phyloP scores from a whole-genome alignment of 2,113 vertebrate genomes.

The Pholis gunnellus region DNA sequence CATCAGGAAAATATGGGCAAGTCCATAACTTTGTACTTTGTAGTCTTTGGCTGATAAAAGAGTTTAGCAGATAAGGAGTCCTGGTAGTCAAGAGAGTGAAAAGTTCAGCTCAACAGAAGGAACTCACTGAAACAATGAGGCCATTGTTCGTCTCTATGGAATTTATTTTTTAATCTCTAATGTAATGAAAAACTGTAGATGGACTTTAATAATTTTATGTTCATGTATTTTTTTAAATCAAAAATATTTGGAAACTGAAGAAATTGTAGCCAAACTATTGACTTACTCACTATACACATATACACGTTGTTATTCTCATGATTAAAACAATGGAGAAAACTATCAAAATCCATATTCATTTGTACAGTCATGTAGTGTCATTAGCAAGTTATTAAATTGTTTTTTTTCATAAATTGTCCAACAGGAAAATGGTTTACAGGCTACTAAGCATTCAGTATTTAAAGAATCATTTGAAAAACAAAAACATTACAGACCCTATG shows the following conservation, averaged over 20 bases:
- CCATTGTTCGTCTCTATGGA: slow-evolving; percentile 12
- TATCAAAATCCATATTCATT: not conserved
- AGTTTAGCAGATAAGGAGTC: slow-evolving; percentile 13
- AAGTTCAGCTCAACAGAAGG: not conserved
- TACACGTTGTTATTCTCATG: not conserved
- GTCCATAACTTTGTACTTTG: not conserved
- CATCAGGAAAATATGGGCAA: not conserved
- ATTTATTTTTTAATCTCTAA: no score
- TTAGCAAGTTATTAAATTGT: not conserved
- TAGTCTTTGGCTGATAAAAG: slow-evolving; percentile 22
- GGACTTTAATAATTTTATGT: not conserved
- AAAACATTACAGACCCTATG: not conserved
- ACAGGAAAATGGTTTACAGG: not conserved
- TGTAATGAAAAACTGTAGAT: not conserved
- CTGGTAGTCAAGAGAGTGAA: not conserved
- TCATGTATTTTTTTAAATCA: not conserved
- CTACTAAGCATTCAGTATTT: not conserved
- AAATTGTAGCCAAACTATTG: not conserved
- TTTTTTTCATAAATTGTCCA: no score
- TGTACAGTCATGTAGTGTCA: not conserved
- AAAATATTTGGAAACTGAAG: not conserved
- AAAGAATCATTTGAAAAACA: not conserved
- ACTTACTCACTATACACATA: not conserved
- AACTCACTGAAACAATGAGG: not conserved
- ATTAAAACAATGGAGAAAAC: not conserved